Evolutionary conservation across 2,113 vertebrate species (phyloP).

Genomic region (Psilopogon haemacephalus): DNA sequence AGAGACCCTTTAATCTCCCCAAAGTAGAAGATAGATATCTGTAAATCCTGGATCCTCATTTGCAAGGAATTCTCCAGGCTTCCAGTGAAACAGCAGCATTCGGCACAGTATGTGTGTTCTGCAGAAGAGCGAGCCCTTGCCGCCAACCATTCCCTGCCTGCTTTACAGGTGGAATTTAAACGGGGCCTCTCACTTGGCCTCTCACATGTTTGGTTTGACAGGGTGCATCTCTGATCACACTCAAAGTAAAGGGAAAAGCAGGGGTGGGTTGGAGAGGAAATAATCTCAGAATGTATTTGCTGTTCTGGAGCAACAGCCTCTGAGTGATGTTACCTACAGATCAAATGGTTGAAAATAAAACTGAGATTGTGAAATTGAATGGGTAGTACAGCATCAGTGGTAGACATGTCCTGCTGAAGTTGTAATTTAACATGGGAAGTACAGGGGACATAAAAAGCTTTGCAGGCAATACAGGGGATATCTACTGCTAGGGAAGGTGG

Average conservation of each 20-base stretch:
- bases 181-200: not conserved
- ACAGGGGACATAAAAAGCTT: not conserved
- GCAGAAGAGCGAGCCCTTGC: not conserved
- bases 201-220: not conserved
- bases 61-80: not conserved
- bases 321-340: not conserved
- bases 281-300: not conserved
- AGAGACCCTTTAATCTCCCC: not conserved
- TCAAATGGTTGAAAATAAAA: not conserved
- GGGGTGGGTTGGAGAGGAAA: fast-evolving
- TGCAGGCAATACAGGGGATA: not conserved
- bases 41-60: not conserved
- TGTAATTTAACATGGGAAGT: not conserved
- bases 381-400: not conserved
- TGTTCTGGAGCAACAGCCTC: not conserved
- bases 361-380: not conserved
- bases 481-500: not conserved
- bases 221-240: not conserved
- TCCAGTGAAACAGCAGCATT: not conserved
- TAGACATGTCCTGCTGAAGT: not conserved
- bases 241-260: not conserved
- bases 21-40: not conserved
- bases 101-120: fast-evolving
- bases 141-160: fast-evolving
- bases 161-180: fast-evolving